Base-by-base conservation (phyloP, 2,113 vertebrate genomes). In the Harpagus bidentatus region DNA sequence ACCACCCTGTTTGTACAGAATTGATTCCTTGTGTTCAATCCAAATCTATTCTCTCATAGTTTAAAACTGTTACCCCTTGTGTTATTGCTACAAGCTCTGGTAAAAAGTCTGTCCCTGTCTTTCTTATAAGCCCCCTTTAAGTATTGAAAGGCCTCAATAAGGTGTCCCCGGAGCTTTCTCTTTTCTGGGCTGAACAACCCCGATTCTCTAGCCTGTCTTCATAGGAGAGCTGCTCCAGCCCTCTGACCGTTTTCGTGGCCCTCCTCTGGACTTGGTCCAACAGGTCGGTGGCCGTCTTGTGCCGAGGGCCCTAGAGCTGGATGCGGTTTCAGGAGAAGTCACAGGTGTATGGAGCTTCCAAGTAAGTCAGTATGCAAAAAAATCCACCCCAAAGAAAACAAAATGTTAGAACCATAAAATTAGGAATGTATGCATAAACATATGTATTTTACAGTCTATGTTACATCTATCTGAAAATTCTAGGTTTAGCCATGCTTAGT, bases 141-240 rank as follows among this genome's bases (percentile, higher is more conserved):
- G 9, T 59, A 63, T 4, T 45, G 40, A 40, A 59, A 77, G 25
- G 32, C 4, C 3, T 3, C 40, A 18, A 2, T 23, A 28, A 61
- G 2, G 11, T 48, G 26, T 48, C 16, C 22, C 8, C 1, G 5
- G 32, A 83, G 25, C 8, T 31, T 69, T 58, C 21, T 56, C 9
- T 73, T 89, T 11, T 66, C 40, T 18, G 40, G 13, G 34, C 14
- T 83, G 16, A 94, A 55, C 32, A 77, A 56, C 7, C 11, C 21
- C 34, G 78, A 26, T 29, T 84, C 40, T 89, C n/a, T 72, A 83
- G 62, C 11, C 25, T 72, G 21, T 42, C n/a, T 11, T 71, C 61
- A 63, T 0, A 52, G 19, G 3, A 3, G 14, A 81, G 7, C 2
- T 55, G 16, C 6, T 79, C 16, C 38, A 65, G 5, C 10, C 7